Evolutionary conservation across 2,113 vertebrate genomes (phyloP).

Genomic region (Psilopogon haemacephalus): DNA sequence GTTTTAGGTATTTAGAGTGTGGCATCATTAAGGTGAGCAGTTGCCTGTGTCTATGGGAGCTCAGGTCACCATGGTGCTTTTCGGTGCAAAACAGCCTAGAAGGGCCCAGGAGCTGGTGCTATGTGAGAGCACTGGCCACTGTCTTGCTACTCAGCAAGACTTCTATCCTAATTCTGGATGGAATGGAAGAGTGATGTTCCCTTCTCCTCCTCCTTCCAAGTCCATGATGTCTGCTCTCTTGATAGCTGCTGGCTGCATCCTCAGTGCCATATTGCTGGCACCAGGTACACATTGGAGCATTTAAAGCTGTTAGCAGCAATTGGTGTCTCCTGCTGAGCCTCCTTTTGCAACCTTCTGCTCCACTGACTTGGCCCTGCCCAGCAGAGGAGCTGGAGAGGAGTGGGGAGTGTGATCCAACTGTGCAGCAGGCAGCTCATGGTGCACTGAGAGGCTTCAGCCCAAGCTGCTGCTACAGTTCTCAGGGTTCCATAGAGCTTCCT

Average conservation of each 20-base stretch:
- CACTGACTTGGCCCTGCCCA: neutral
- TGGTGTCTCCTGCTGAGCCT: neutral
- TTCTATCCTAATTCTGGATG: too few relatives aligned
- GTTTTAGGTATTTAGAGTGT: neutral
- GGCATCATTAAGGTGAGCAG: neutral
- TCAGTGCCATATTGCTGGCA: neutral
- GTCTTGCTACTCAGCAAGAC: neutral
- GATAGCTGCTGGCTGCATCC: neutral
- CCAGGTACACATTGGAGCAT: fast-evolving
- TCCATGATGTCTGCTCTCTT: neutral
- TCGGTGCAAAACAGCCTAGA: neutral
- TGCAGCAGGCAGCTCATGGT: neutral
- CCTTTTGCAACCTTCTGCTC: neutral
- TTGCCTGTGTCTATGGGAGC: neutral
- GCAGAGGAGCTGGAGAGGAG: neutral
- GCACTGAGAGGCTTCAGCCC: neutral
- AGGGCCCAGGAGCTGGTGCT: neutral
- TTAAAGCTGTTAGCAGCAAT: neutral
- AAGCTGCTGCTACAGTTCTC: neutral
- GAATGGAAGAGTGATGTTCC: neutral
- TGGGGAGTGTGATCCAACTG: neutral
- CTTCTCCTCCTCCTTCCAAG: neutral
- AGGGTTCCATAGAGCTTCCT: neutral
- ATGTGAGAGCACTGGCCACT: neutral
- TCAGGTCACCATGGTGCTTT: neutral